Evolutionary conservation across 2,797 vertebrate genomes (phyloP), one percentile per base, ranked within the genome.

Genomic region (Clarias pachynema): DNA sequence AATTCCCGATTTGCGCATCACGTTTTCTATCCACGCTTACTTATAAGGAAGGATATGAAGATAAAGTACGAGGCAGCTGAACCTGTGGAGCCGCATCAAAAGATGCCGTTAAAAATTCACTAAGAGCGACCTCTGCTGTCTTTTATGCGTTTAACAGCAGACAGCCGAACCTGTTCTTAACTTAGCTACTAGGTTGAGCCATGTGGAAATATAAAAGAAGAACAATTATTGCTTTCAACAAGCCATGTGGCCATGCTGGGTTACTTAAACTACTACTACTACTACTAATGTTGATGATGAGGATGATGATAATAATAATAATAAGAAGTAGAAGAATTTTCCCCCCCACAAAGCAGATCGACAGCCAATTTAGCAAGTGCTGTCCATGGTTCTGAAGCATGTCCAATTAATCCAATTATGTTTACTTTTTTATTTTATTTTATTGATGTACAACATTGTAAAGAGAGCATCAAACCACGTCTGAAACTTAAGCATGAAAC

Each of bases 61-160:
- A 79, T 44, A 72, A 53, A 63, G 62, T 84, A 85, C 66, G 75
- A 90, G 89, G 92, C 89, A 90, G 87, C 89, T 79, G 86, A 91
- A 88, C 87, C 88, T 85, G 81, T 87, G 81, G 84, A 82, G 85
- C 83, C 85, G 91, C 79, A 85, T 81, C 62, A 89, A 86, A 87
- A 56, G 62, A 56, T 53, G 29, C 20, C 79, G 8, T 44, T 84
- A 89, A 91, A 53, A 26, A 85, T 91, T 93, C 91, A 92, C 89
- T 84, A 90, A 95, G 92, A 91, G 95, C 93, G 95, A 93, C 95
- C 94, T 90, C 95, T 96, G 91, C 92, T 92, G 95, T 89, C 91
- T 87, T 86, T 37, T 86, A 5, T n/a, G 86, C 40, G 66, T 84
- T 83, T 20, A 80, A 49, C n/a, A 29, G 20, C 40, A 66, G 69